Conservation (phyloP, 2,888 invertebrate species). For the Eueremaeus valkanovi region DNA sequence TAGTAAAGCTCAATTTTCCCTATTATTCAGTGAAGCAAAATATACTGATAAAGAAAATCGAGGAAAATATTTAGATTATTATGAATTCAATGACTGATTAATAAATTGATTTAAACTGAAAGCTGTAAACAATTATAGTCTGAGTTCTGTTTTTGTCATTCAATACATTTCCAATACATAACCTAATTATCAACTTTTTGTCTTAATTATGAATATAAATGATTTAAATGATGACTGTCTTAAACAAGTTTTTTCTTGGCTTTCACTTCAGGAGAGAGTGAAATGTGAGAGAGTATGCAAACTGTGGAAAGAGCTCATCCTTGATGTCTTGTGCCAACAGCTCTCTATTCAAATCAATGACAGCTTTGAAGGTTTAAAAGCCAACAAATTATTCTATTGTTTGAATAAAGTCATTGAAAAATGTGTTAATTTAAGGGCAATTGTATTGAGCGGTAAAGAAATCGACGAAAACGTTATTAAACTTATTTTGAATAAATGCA, state of each 20-base stretch:
- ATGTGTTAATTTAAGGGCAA: background rate
- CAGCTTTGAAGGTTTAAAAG: background rate
- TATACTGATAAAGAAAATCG: too few relatives aligned
- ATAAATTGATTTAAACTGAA: background rate
- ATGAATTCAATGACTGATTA: background rate
- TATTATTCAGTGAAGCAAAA: too few relatives aligned
- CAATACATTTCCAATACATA: too few relatives aligned
- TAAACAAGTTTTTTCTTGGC: background rate
- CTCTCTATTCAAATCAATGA: background rate
- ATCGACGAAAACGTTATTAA: background rate
- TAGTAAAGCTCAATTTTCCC: too few relatives aligned
- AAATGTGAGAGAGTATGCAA: slow-evolving; percentile 1
- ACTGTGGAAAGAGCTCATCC: background rate
- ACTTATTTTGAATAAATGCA: background rate
- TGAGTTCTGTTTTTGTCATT: too few relatives aligned
- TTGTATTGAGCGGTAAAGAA: background rate
- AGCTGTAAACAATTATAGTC: background rate
- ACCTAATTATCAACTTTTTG: too few relatives aligned
- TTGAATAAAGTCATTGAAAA: background rate
- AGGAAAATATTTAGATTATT: background rate
- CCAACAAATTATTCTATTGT: background rate
- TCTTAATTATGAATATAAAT: slow-evolving; percentile 1
- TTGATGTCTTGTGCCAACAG: background rate
- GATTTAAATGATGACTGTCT: slow-evolving; percentile 17
- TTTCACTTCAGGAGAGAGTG: background rate